Percentiles rank a stretch among this genome's conserved stretches.
Evolutionary conservation across 2,797 vertebrate species (phyloP).

Genomic region (Sorex maritimensis): DNA sequence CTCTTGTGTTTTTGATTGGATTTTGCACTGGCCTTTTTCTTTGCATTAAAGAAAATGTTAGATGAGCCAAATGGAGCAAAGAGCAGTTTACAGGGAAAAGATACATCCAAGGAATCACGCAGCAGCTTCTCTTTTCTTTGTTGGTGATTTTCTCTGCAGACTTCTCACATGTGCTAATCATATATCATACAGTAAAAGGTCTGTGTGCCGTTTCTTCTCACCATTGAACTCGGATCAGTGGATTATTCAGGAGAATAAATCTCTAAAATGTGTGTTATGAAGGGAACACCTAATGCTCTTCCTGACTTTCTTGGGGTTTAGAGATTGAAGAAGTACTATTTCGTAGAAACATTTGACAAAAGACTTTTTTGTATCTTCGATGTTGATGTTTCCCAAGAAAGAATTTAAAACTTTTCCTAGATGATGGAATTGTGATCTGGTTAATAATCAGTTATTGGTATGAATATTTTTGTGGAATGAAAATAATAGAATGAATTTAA

Average conservation of each 20-base stretch:
- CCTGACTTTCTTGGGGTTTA: neutral
- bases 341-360: neutral
- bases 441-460: no score
- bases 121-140: neutral
- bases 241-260: conserved; percentile 11
- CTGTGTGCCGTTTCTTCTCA: neutral
- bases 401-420: no score
- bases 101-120: neutral
- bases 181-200: neutral
- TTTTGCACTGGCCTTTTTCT: no score
- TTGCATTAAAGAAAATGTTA: neutral
- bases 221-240: neutral
- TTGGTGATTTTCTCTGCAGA: neutral
- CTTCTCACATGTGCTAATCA: neutral
- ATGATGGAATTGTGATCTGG: no score
- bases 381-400: no score
- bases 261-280: neutral
- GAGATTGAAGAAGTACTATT: neutral
- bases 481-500: no score
- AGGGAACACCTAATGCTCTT: neutral
- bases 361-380: no score
- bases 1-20: no score
- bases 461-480: no score
- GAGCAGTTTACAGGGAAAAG: neutral
- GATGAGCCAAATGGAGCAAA: neutral